phyloP scores from a whole-genome alignment of 2,888 invertebrate species.

The Trilocha varians region DNA sequence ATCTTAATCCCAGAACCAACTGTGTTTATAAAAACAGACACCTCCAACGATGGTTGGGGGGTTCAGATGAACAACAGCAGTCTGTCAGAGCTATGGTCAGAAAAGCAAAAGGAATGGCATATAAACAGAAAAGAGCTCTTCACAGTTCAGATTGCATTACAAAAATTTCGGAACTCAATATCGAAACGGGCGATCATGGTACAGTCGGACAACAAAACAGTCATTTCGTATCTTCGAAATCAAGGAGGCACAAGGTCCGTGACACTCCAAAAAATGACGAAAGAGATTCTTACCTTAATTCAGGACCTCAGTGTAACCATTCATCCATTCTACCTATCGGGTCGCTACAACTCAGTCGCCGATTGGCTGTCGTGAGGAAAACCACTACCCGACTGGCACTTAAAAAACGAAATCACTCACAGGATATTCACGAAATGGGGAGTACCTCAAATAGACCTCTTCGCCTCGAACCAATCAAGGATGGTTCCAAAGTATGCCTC shows the following conservation, averaged over 20 bases:
- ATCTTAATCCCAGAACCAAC: neutral
- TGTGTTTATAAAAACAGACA: constrained; percentile 2
- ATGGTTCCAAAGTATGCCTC: constrained; percentile 4
- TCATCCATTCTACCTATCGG: constrained; percentile 13
- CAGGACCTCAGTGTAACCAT: constrained; percentile 12
- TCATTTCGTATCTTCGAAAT: constrained; percentile 17
- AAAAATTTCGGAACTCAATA: neutral
- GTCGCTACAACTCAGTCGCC: constrained; percentile 16
- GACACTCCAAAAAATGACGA: constrained; percentile 12
- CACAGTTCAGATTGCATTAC: neutral
- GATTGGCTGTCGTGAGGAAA: constrained; percentile 15
- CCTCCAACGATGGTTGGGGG: constrained; percentile 5
- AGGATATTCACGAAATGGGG: constrained; percentile 16
- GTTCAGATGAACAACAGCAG: neutral
- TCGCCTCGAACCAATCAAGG: constrained; percentile 3
- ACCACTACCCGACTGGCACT: constrained; percentile 16
- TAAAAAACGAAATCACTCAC: constrained; percentile 8
- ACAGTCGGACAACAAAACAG: constrained; percentile 22
- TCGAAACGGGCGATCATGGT: constrained; percentile 7
- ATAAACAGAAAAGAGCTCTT: constrained; percentile 5
- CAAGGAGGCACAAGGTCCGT: constrained; percentile 24
- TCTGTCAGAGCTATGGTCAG: constrained; percentile 1
- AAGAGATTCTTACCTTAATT: constrained; percentile 9
- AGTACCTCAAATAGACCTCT: constrained; percentile 15
- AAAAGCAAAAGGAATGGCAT: constrained; percentile 1